Base-by-base conservation (phyloP, 2,797 vertebrate genomes). In the Cynopterus sphinx region DNA sequence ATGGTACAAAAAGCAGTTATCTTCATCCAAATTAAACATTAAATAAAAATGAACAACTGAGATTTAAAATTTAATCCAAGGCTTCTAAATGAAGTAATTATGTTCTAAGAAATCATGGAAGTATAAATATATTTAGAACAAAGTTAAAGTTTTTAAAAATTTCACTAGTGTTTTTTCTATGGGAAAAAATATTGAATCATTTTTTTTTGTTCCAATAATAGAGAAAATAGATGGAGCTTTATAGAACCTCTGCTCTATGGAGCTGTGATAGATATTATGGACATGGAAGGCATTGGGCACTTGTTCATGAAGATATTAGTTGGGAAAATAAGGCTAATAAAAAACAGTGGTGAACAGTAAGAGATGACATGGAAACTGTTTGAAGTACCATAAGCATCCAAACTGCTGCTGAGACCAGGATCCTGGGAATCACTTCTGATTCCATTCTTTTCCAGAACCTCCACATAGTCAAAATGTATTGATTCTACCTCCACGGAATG, bases 11-110 rank as follows among this genome's bases (percentile, higher is more conserved):
- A 88, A 94, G 19, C 89, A 13, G 13, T n/a, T 46, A 9, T 75
- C 26, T 65, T 96, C 24, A 24, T 43, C 39, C 36, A 95, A 97
- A 83, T 85, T 93, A 92, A 96, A 96, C 91, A 97, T n/a, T 95
- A 86, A 95, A 61, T 90, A 77, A 74, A 96, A 93, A 5, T 28
- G 70, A 96, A 94, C 93, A 92, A 87, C 70, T 87, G 59, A 43
- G 55, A 63, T 93, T 83, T 92, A 68, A 83, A 95, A 46, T 90
- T 49, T 82, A 43, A 91, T 9, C 46, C 12, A 78, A 55, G 3
- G 11, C 36, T 63, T 87, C 26, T 39, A 67, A 81, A 93, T 46
- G 65, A 39, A 87, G 71, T 31, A 67, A 95, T 63, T 55, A 55
- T 59, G 33, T 82, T 74, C 3, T 0, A 67, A 90, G 88, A 95